Base-by-base conservation (phyloP, 2,113 vertebrate genomes). In the Gasterosteus nipponicus region DNA sequence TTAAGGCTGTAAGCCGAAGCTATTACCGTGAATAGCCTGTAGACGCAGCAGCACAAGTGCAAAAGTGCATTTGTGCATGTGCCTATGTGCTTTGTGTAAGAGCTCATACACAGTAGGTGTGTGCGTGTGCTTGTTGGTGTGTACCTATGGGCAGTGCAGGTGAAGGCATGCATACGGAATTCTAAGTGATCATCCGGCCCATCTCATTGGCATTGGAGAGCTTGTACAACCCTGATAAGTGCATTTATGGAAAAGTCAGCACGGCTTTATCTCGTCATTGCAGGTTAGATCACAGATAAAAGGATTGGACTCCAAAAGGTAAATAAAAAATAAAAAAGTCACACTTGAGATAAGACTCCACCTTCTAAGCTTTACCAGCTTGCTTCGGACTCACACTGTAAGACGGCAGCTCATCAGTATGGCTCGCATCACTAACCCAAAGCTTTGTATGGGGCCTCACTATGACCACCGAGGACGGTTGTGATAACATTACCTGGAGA, bases 261-360 rank as follows among this genome's bases (percentile, higher is more conserved):
- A 76, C 57, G 71, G 89, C 87, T 92, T 94, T 93, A 94, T 94
- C 92, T 93, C 89, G 73, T 92, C 87, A 88, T 89, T 93, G 88
- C 92, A 94, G 93, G 92, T 94, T 92, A 89, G 91, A 93, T 94
- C 75, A 51, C 82, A 81, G 89, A 93, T 91, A 93, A 90, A 91
- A 80, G 86, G 86, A 92, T 83, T 89, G 83, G 84, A 83, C 66
- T 86, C 75, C 56, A 75, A 89, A 91, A 92, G 75, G 85, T 86
- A 80, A 87, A 88, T 82, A 85, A 79, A 84, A 69, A 80, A 83
- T 26, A 26, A 70, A 70, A 87, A 81, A 84, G 76, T 75, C 72
- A 72, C 69, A 75, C 81, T 56, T 18, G 47, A 82, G 89, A 91
- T 87, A 88, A 88, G 86, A 80, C 59, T 56, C 60, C 61, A 47